Evolutionary conservation across 2,113 vertebrate genomes (phyloP).

Genomic region (Mastomys natalensis): DNA sequence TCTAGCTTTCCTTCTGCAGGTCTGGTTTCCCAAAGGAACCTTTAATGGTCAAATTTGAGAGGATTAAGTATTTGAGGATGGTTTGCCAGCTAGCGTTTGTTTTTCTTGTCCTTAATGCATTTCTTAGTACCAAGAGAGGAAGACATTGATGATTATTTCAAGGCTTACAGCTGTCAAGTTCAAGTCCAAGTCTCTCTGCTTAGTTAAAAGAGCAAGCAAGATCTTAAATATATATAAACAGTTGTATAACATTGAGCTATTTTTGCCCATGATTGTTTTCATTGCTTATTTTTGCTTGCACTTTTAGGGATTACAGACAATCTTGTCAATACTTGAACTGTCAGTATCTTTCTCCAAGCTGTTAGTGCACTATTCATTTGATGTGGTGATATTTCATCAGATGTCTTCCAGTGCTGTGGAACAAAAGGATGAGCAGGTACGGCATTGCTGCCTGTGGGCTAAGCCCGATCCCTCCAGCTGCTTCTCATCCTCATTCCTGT

Average conservation of each 20-base stretch:
- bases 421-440: slow-evolving; percentile 88
- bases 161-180: neutral
- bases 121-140: neutral
- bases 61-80: neutral
- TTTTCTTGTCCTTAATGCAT: neutral
- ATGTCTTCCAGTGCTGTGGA: slow-evolving; percentile 88
- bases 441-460: neutral
- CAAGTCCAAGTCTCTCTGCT: neutral
- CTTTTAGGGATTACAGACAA: slow-evolving; percentile 91
- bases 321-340: slow-evolving; percentile 90
- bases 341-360: slow-evolving; percentile 90
- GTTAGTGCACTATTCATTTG: slow-evolving; percentile 92
- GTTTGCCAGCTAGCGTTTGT: neutral
- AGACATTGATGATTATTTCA: neutral
- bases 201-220: neutral
- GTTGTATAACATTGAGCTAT: neutral
- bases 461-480: neutral
- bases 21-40: neutral
- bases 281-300: slow-evolving; percentile 46
- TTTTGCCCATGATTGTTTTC: neutral
- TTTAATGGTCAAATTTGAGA: neutral
- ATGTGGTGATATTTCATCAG: slow-evolving; percentile 93
- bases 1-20: neutral
- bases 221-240: neutral
- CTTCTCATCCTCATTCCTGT: slow-evolving; percentile 54